These are phyloP conservation scores for Euwallacea similis DNA, from an alignment of 1,140 invertebrate species.

Conservation along the genomic window DNA sequence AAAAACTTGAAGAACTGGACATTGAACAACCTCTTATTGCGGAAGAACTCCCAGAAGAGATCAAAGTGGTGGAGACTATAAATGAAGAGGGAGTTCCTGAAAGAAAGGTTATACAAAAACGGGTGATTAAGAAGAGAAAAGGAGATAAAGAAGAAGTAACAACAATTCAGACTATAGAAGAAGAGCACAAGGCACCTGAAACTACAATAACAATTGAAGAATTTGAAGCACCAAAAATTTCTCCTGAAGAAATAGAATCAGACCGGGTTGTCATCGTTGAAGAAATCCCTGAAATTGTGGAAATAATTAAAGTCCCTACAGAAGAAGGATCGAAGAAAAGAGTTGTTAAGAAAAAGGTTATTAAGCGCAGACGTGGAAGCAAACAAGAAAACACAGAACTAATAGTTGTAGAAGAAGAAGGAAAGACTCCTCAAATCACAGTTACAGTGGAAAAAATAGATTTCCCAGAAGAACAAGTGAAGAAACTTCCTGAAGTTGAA, in stretches of 20 bases:
- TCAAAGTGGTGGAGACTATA: slow-evolving; percentile 46
- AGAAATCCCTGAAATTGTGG: slow-evolving; percentile 43
- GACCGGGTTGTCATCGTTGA: slow-evolving; percentile 42
- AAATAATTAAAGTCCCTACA: slow-evolving; percentile 48
- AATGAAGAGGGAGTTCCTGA: slow-evolving; percentile 45
- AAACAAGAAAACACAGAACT: slow-evolving; percentile 51
- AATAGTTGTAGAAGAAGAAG: slow-evolving; percentile 52
- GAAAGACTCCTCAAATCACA: slow-evolving; percentile 50
- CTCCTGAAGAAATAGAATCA: slow-evolving; percentile 41
- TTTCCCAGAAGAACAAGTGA: slow-evolving; percentile 50
- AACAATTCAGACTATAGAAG: slow-evolving; percentile 57
- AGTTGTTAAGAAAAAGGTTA: slow-evolving; percentile 50
- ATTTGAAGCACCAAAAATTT: slow-evolving; percentile 22
- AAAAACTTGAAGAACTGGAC: slow-evolving; percentile 27
- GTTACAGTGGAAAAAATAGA: slow-evolving; percentile 51
- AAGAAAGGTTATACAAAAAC: slow-evolving; percentile 52
- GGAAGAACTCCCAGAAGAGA: slow-evolving; percentile 52
- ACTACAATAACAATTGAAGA: slow-evolving; percentile 51
- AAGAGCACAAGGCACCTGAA: slow-evolving; percentile 54
- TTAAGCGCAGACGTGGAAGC: slow-evolving; percentile 48
- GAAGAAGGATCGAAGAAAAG: slow-evolving; percentile 52
- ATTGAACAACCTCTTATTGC: slow-evolving; percentile 29
- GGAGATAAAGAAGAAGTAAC: slow-evolving; percentile 55
- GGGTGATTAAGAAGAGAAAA: slow-evolving; percentile 52
- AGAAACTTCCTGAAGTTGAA: slow-evolving; percentile 46